Base-by-base conservation (phyloP, 2,888 invertebrate species). In the Macrophya annulata region DNA sequence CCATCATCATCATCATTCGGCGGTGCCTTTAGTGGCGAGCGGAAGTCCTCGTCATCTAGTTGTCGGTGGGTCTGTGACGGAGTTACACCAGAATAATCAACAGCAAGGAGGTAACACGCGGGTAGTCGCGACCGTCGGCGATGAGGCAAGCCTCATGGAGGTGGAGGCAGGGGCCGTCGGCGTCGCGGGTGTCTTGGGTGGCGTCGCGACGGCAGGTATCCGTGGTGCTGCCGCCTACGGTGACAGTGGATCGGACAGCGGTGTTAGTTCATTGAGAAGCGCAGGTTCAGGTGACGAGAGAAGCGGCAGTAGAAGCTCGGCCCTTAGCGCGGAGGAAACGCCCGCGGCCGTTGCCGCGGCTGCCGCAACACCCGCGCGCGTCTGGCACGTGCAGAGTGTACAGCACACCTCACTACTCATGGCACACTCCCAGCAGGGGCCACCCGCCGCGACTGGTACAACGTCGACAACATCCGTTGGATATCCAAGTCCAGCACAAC, bases 221-320 rank as follows among this genome's bases (percentile, higher is more conserved):
- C 93, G 88, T 92, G 92, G 90, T 91, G 92, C 90, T 87, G 90
- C 92, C 88, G 91, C 94, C 92, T 94, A 94, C 91, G 93, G 93
- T 77, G 95, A 95, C 92, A 95, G 95, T 94, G 93, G 93, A 79
- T 94, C 94, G 85, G 96, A 96, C 94, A 96, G 96, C 92, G 96
- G 97, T 94, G 96, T 97, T 95, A 96, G 97, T 94, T 96, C 96
- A 85, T 94, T 96, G 92, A 95, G 96, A 90, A 96, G 96, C 91
- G 95, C 96, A 91, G 95, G 96, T 90, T 95, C 95, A 91, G 95
- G 95, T 92, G 97, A 97, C 95, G 97, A 97, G 94, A 96, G 97
- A 90, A 96, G 96, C 94, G 97, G 96, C 92, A 96, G 96, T 93
- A 95, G 96, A 87, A 95, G 95, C 93, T 96, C 96, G 94, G 96